Conservation (phyloP, 2,797 vertebrate species). For the Danio aesculapii region DNA sequence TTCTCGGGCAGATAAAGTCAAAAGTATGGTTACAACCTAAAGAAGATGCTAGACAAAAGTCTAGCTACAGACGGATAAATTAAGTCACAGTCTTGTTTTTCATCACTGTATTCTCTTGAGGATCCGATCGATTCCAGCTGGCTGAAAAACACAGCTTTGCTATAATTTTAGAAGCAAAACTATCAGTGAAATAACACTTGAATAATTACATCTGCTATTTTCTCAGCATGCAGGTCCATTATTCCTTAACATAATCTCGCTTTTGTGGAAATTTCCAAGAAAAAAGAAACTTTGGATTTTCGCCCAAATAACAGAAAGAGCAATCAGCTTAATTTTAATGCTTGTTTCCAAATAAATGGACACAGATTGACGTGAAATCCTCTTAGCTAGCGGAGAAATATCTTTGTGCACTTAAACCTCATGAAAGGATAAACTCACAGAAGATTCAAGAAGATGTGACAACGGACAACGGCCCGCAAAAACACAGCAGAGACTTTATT, state of each 20-base stretch:
- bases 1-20: slow-evolving; percentile 11
- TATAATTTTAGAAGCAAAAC: slow-evolving; percentile 17
- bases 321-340: slow-evolving; percentile 53
- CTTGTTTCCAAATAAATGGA: slow-evolving; percentile 39
- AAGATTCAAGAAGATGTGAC: background rate
- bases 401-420: slow-evolving; percentile 36
- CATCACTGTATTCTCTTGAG: background rate
- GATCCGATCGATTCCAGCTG: slow-evolving; percentile 13
- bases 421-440: background rate
- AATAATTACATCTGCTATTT: slow-evolving; percentile 24
- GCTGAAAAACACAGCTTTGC: background rate
- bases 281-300: slow-evolving; percentile 28
- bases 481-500: background rate
- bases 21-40: too few species aligned
- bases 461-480: background rate
- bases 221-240: slow-evolving; percentile 13
- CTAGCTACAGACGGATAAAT: background rate
- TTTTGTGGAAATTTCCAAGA: slow-evolving; percentile 24
- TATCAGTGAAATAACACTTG: slow-evolving; percentile 16
- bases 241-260: slow-evolving; percentile 12
- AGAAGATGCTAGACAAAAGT: background rate
- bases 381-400: slow-evolving; percentile 24
- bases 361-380: slow-evolving; percentile 43
- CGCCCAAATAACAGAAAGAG: slow-evolving; percentile 18
- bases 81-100: slow-evolving; percentile 1